Percentiles rank a stretch among this genome's conserved stretches.
Evolutionary conservation across 2,113 vertebrate genomes (phyloP).

Genomic region (Passerina amoena): DNA sequence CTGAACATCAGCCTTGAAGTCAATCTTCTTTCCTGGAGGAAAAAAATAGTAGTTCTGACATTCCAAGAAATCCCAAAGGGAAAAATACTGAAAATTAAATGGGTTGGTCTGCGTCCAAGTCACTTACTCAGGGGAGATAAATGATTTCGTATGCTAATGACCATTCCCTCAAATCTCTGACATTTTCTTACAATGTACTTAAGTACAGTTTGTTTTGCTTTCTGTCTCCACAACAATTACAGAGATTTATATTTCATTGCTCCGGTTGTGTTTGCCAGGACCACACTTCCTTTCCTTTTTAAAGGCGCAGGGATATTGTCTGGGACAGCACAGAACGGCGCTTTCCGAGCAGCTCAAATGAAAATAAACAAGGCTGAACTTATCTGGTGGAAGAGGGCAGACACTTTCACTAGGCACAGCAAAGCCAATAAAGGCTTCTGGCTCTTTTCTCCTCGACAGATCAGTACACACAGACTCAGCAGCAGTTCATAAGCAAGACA

Average conservation of each 20-base stretch:
- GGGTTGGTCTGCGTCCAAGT: constrained; percentile 36
- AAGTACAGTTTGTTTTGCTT: constrained; percentile 78
- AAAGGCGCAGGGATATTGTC: constrained; percentile 59
- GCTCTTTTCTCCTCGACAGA: constrained; percentile 43
- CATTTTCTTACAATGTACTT: constrained; percentile 75
- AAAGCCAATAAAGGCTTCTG: constrained; percentile 52
- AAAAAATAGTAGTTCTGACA: constrained; percentile 54
- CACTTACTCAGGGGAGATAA: constrained; percentile 64
- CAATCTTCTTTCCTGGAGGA: constrained; percentile 27
- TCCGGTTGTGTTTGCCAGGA: constrained; percentile 61
- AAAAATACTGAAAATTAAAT: constrained; percentile 66
- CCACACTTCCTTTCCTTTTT: constrained; percentile 69
- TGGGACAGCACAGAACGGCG: background rate
- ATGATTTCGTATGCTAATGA: constrained; percentile 68
- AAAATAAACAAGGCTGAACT: constrained; percentile 71
- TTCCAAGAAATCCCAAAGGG: constrained; percentile 67
- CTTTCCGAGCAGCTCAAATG: constrained; percentile 24
- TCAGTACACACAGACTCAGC: constrained; percentile 18
- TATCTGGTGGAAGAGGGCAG: constrained; percentile 36
- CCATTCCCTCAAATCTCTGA: constrained; percentile 65
- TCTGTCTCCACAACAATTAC: constrained; percentile 83
- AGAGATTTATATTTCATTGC: constrained; percentile 77
- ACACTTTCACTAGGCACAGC: background rate
- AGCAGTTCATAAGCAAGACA: background rate
- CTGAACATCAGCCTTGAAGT: constrained; percentile 12